A percentile compares a stretch with the other conserved stretches of the same genome.
These are phyloP conservation scores for Lindbergichthys nudifrons DNA, from an alignment of 2,797 vertebrate genomes.

Conservation along the genomic window DNA sequence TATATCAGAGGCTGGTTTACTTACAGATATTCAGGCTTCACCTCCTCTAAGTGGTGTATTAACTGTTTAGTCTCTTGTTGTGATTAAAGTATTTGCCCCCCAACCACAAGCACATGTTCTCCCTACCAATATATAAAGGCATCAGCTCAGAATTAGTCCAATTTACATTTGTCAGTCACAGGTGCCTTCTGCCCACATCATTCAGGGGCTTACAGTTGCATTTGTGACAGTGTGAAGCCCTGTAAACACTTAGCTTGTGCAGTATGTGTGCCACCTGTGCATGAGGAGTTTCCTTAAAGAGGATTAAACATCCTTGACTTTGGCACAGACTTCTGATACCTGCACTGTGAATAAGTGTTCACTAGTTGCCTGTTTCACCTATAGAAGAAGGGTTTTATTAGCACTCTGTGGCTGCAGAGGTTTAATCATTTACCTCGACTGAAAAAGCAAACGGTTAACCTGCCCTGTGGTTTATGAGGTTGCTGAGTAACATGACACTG, in stretches of 20 bases:
- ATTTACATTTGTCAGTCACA: slow-evolving; percentile 72
- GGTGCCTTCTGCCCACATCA: slow-evolving; percentile 59
- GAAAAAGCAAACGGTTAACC: slow-evolving; percentile 35
- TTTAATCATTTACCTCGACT: slow-evolving; percentile 67
- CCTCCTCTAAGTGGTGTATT: slow-evolving; percentile 47
- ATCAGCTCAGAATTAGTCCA: slow-evolving; percentile 57
- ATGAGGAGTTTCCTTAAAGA: slow-evolving; percentile 13
- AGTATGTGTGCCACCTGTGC: slow-evolving; percentile 50
- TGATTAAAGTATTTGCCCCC: slow-evolving; percentile 69
- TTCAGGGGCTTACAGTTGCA: slow-evolving; percentile 51
- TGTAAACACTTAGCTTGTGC: slow-evolving; percentile 28
- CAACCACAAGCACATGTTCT: background rate
- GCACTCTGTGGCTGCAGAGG: background rate
- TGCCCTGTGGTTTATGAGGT: slow-evolving; percentile 39
- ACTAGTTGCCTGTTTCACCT: background rate
- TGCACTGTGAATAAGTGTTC: background rate
- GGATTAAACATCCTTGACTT: slow-evolving; percentile 35
- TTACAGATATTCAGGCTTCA: slow-evolving; percentile 22
- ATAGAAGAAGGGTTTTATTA: background rate
- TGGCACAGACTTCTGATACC: background rate
- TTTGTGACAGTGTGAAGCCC: slow-evolving; percentile 55
- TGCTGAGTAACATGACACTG: slow-evolving; percentile 59
- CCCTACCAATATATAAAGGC: slow-evolving; percentile 22
- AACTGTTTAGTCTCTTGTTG: slow-evolving; percentile 37
- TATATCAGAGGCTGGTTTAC: background rate